phyloP scores from a whole-genome alignment of 2,888 invertebrate species.

The Xanthia icteritia region DNA sequence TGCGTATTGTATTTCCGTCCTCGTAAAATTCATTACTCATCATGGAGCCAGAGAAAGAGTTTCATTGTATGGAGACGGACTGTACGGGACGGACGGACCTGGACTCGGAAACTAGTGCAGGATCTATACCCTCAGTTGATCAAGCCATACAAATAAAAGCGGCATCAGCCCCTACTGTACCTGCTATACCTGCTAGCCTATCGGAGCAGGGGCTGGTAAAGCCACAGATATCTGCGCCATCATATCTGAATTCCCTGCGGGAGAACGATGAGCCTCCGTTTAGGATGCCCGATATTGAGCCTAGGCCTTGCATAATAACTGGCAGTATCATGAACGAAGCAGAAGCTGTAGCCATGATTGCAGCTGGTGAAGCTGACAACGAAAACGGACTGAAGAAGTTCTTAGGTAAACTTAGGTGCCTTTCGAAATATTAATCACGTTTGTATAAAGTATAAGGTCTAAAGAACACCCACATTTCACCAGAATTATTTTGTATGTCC shows the following conservation, averaged over 20 bases:
- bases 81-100: conserved; percentile 25
- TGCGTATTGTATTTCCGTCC: not conserved
- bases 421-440: not conserved
- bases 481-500: not conserved
- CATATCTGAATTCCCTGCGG: conserved; percentile 80
- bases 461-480: not conserved
- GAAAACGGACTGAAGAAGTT: conserved; percentile 71
- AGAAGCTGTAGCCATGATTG: conserved; percentile 80
- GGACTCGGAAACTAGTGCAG: conserved; percentile 55
- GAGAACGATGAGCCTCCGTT: conserved; percentile 84
- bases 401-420: conserved; percentile 69
- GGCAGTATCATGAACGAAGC: conserved; percentile 76
- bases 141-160: conserved; percentile 65
- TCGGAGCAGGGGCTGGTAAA: conserved; percentile 60
- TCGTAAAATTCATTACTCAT: not conserved
- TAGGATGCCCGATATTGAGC: conserved; percentile 70
- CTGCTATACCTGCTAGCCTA: conserved; percentile 44
- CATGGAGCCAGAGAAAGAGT: conserved; percentile 17
- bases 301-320: conserved; percentile 74
- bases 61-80: conserved; percentile 49
- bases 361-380: conserved; percentile 71
- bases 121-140: conserved; percentile 3
- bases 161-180: conserved; percentile 73
- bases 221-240: conserved; percentile 83
- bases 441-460: not conserved